Evolutionary conservation across 2,797 vertebrate species (phyloP), one percentile per base, ranked within the genome.

Genomic region (Labroides dimidiatus): DNA sequence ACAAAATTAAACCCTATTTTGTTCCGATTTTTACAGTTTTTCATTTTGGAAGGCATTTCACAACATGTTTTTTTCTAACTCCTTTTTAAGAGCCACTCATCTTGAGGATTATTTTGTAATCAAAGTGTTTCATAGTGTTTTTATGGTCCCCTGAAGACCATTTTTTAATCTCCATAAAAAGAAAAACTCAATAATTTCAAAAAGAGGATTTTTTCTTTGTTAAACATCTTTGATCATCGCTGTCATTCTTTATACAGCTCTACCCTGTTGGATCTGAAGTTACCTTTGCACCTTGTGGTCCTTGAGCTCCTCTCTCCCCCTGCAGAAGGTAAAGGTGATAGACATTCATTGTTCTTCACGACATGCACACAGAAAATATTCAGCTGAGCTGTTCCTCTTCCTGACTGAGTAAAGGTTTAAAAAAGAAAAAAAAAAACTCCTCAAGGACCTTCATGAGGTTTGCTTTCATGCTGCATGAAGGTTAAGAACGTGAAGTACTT

Each of bases 271-370:
- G n/a, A n/a, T n/a, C n/a, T 37, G 54, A 60, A 50, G 73, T 92
- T 95, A 97, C 96, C 95, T 97, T 96, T 62, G 93, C 71, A 80
- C 96, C 96, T 84, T 90, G 93, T 1, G 75, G 88, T 81, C 96
- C 96, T 69, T 91, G 90, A 82, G 89, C 49, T 75, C 96, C 95
- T 72, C 51, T 90, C 81, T 95, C 93, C 65, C 95, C 96, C 96
- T 97, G 85, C 33, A 77, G 63, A 77, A 78, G 55, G 39, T 23
- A 62, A 69, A 81, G 42, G 27, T 81, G 68, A 78, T 4, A 72
- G 56, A 77, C 49, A 75, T 64, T n/a, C 19, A 57, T 84, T 12
- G 64, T 55, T 66, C 71, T 37, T 67, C 27, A 72, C 51, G 37
- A 81, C 20, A 9, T 59, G 19, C 64, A 69, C 48, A 67, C 72